phyloP scores from a whole-genome alignment of 2,888 invertebrate species.

The Drosophila crucigera region DNA sequence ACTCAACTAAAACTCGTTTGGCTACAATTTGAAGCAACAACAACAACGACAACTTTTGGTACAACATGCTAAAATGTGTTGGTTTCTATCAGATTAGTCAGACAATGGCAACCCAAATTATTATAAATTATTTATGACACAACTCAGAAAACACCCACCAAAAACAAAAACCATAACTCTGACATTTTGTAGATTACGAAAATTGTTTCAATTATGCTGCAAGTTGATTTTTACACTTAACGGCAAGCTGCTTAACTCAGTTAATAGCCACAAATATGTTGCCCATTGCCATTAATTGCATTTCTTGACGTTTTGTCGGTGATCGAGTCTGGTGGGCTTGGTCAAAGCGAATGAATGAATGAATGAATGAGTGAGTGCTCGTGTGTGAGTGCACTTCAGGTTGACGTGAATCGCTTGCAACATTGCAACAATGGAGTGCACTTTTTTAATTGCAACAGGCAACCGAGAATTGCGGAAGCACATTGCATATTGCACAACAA shows the following conservation, averaged over 20 bases:
- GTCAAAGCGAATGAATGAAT: conserved; percentile 9
- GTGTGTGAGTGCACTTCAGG: conserved; percentile 53
- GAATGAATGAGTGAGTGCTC: not conserved
- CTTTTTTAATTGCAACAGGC: conserved; percentile 35
- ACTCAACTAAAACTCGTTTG: conserved; percentile 38
- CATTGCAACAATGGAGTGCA: conserved; percentile 47
- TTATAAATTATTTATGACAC: conserved; percentile 55
- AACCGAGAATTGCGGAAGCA: conserved; percentile 48
- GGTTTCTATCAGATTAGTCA: conserved; percentile 7
- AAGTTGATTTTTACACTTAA: conserved; percentile 1
- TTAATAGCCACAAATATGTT: conserved; percentile 2
- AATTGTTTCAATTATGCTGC: conserved; percentile 51
- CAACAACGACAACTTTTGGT: conserved; percentile 7
- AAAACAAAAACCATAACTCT: conserved; percentile 11
- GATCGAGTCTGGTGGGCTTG: conserved; percentile 1
- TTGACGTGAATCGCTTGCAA: conserved; percentile 53
- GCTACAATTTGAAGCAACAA: conserved; percentile 17
- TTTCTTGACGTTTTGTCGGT: conserved; percentile 2
- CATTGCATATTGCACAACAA: conserved; percentile 41
- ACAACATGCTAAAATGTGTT: conserved; percentile 45
- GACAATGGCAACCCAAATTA: conserved; percentile 49
- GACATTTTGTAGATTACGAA: conserved; percentile 46
- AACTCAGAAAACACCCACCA: conserved; percentile 60
- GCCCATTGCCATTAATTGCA: conserved; percentile 37
- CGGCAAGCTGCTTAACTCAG: conserved; percentile 6